Evolutionary conservation across 1,140 invertebrate species (phyloP).

Genomic region (Diuraphis noxia): DNA sequence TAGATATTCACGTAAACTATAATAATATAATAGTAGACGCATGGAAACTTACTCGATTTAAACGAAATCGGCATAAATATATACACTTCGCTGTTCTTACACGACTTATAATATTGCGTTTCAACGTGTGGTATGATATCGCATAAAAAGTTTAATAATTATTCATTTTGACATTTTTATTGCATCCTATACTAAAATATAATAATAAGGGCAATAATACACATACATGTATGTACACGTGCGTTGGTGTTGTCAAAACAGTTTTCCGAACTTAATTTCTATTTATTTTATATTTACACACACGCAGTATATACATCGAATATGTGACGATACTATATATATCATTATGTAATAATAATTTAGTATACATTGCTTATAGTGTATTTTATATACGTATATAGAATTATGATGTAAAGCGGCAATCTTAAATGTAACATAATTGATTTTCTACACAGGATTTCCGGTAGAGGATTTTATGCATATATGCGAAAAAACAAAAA

Average conservation of each 20-base stretch:
- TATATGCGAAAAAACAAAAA: slow-evolving; percentile 1
- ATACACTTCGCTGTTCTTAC: not conserved
- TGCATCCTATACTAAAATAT: slow-evolving; percentile 4
- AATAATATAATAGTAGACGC: not conserved
- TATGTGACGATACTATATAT: not conserved
- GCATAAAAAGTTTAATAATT: slow-evolving; percentile 23
- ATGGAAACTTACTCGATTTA: not conserved
- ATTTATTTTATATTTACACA: not conserved
- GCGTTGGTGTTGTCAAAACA: not conserved
- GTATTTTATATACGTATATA: not conserved
- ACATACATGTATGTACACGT: not conserved
- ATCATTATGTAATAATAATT: not conserved
- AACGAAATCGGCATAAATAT: not conserved
- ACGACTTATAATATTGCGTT: not conserved
- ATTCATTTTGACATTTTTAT: slow-evolving; percentile 39
- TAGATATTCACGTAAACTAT: not conserved
- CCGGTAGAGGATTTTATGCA: not conserved
- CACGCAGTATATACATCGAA: not conserved
- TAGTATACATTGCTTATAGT: not conserved
- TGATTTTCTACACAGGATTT: slow-evolving; percentile 20
- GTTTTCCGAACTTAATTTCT: slow-evolving; percentile 6
- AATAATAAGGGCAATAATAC: not conserved
- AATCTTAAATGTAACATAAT: not conserved
- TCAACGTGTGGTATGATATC: not conserved
- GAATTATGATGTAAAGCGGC: not conserved